Evolutionary conservation across 2,797 vertebrate species (phyloP), one percentile per base, ranked within the genome.

Genomic region (Urosaurus nigricauda): DNA sequence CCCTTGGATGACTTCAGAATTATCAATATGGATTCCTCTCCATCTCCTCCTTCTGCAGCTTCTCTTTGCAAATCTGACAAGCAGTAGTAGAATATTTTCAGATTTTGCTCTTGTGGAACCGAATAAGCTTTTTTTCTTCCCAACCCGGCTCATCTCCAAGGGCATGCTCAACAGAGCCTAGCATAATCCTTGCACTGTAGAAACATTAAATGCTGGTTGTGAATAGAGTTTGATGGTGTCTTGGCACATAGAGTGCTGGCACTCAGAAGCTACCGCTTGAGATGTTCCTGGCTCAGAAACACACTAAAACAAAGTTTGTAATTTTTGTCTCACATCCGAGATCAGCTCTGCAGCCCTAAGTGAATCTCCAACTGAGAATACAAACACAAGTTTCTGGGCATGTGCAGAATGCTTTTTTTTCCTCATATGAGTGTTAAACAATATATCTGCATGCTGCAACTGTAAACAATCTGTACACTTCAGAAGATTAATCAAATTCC

Each of bases 91-190:
- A 37, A 56, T 16, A 26, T 26, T 40, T 51, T 56, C 47, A 1
- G 8, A 1, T 71, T 88, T 43, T 60, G 14, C 14, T 78, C 12
- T 87, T 2, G 47, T 92, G 89, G 91, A n/a, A 77, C 87, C 87
- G 88, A 91, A 88, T 81, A 77, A 32, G 35, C 13, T 88, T 91
- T 84, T 68, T 60, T 12, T 5, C 77, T 84, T 63, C 60, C 26
- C 47, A 53, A 68, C 40, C 5, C 47, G 37, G 65, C 19, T 13
- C 68, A 60, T 58, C 53, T 60, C 71, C 53, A 77, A 32, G 35
- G 35, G 37, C 56, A 60, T 21, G 58, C 11, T 9, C 6, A 40
- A 68, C 47, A 26, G 14, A 29, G 35, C 53, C 26, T 9, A 75
- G 83, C 26, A 77, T 63, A 13, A 68, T 83, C 37, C 81, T 68